Percentiles rank a stretch among this genome's conserved stretches.
phyloP scores from a whole-genome alignment of 2,888 invertebrate species.

The Fragum whitleyi region DNA sequence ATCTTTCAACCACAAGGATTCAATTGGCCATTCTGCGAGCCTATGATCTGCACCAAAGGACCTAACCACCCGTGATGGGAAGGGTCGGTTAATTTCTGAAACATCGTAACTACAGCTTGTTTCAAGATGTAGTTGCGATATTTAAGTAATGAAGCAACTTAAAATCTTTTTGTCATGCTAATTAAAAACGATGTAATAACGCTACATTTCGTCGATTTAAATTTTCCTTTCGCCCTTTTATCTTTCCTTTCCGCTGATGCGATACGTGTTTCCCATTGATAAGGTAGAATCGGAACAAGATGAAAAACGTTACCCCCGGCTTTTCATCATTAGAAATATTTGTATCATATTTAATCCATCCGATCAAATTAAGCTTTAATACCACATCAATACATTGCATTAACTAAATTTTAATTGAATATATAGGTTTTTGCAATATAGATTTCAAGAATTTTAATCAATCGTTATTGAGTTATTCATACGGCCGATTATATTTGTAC shows the following conservation, averaged over 20 bases:
- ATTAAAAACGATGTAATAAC: slow-evolving; percentile 26
- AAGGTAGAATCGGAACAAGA: slow-evolving; percentile 10
- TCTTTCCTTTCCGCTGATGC: slow-evolving; percentile 17
- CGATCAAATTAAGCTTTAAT: slow-evolving; percentile 10
- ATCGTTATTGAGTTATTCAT: neutral
- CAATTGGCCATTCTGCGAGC: slow-evolving; percentile 12
- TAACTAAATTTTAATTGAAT: slow-evolving; percentile 4
- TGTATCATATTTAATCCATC: slow-evolving; percentile 15
- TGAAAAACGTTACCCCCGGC: slow-evolving; percentile 14
- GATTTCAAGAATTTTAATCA: neutral
- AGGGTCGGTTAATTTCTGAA: neutral
- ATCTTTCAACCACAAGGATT: slow-evolving; percentile 25
- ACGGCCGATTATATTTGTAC: too few relatives aligned
- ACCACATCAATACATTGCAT: slow-evolving; percentile 3
- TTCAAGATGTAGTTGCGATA: too few relatives aligned
- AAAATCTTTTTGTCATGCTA: slow-evolving; percentile 11
- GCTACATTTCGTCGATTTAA: slow-evolving; percentile 18
- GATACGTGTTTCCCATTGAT: slow-evolving; percentile 23
- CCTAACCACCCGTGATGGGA: slow-evolving; percentile 25
- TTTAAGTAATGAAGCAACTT: too few relatives aligned
- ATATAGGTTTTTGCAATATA: neutral
- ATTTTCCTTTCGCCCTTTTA: slow-evolving; percentile 13
- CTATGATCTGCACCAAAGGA: slow-evolving; percentile 21
- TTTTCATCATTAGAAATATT: slow-evolving; percentile 21
- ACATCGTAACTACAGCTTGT: too few relatives aligned